Percentiles rank a stretch among this genome's conserved stretches.
phyloP scores from a whole-genome alignment of 2,888 invertebrate species.

The Kuschelorhynchus macadamiae region DNA sequence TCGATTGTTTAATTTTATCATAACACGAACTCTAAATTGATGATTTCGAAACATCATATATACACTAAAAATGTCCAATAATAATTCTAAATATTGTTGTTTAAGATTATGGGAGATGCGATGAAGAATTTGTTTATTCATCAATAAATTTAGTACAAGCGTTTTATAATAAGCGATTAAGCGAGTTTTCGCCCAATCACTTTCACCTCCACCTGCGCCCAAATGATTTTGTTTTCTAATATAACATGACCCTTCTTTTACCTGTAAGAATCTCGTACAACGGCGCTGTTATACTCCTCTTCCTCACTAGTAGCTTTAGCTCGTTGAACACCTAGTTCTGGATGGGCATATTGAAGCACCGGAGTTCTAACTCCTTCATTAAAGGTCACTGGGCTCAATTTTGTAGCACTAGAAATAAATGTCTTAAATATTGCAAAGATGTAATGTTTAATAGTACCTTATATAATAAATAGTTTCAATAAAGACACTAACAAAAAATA shows the following conservation, averaged over 20 bases:
- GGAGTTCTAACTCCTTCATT: slow-evolving; percentile 82
- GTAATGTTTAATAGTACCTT: background rate
- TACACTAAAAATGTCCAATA: too few relatives aligned
- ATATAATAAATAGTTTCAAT: slow-evolving; percentile 2
- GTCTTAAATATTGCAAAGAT: background rate
- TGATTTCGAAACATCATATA: too few relatives aligned
- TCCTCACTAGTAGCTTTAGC: slow-evolving; percentile 70
- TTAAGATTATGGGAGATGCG: too few relatives aligned
- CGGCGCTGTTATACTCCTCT: slow-evolving; percentile 27
- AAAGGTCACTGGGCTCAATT: slow-evolving; percentile 73
- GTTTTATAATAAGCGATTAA: too few relatives aligned
- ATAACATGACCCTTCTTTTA: slow-evolving; percentile 1
- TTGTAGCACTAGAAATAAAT: slow-evolving; percentile 62
- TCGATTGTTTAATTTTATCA: too few relatives aligned
- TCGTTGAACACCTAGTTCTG: slow-evolving; percentile 83
- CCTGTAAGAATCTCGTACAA: slow-evolving; percentile 45
- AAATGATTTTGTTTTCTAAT: too few relatives aligned
- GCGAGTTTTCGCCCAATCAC: too few relatives aligned
- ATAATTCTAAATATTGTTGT: too few relatives aligned
- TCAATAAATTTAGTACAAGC: too few relatives aligned
- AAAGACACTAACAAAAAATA: background rate
- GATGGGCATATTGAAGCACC: slow-evolving; percentile 85
- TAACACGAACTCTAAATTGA: too few relatives aligned
- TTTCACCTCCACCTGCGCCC: too few relatives aligned
- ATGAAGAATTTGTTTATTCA: too few relatives aligned